These are phyloP conservation scores for Noctua fimbriata DNA, from an alignment of 2,888 invertebrate genomes.

Conservation along the genomic window DNA sequence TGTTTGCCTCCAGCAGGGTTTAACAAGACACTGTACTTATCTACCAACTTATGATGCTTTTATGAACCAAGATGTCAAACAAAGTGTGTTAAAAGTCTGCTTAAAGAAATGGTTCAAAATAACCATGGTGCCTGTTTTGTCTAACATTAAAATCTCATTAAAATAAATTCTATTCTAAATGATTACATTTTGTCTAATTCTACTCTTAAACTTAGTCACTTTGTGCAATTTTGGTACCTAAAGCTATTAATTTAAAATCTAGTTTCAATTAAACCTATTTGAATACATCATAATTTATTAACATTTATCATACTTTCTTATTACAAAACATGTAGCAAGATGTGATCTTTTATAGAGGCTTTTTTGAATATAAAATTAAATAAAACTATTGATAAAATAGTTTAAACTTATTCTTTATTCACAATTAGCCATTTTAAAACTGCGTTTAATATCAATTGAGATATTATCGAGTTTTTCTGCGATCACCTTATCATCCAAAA, in stretches of 20 bases:
- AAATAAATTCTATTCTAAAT: background rate
- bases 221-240: slow-evolving; percentile 80
- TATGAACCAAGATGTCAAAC: background rate
- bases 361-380: slow-evolving; percentile 39
- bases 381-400: background rate
- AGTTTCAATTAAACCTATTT: slow-evolving; percentile 16
- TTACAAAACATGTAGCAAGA: slow-evolving; percentile 80
- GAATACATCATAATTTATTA: background rate
- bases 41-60: background rate
- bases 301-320: slow-evolving; percentile 74
- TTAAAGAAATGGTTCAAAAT: background rate
- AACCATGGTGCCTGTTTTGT: background rate
- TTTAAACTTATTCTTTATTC: slow-evolving; percentile 20
- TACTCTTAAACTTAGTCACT: slow-evolving; percentile 70
- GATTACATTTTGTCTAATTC: slow-evolving; percentile 6
- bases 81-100: background rate
- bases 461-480: slow-evolving; percentile 74
- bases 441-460: slow-evolving; percentile 73
- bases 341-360: slow-evolving; percentile 66
- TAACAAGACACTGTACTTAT: background rate
- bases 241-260: background rate
- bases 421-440: slow-evolving; percentile 67
- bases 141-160: background rate
- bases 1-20: slow-evolving; percentile 39
- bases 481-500: slow-evolving; percentile 6